phyloP scores from a whole-genome alignment of 2,888 invertebrate species.

The Megalurothrips usitatus region DNA sequence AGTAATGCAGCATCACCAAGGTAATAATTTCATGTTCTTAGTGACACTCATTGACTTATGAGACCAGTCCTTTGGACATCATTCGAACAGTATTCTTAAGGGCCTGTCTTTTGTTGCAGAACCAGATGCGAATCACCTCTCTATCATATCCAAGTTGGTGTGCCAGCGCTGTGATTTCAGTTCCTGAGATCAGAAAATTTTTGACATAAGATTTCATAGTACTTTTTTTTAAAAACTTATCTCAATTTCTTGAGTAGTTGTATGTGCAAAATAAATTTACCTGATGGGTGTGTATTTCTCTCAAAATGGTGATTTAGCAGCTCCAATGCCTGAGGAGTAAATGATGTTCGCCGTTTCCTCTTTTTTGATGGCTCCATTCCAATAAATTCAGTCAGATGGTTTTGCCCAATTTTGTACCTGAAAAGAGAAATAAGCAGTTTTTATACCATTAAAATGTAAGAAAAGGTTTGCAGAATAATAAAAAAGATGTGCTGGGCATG shows the following conservation, averaged over 20 bases:
- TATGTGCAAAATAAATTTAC: constrained; percentile 51
- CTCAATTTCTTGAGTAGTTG: background rate
- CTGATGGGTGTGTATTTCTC: constrained; percentile 95
- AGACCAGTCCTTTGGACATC: constrained; percentile 70
- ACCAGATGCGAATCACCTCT: constrained; percentile 98
- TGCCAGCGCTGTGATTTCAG: constrained; percentile 92
- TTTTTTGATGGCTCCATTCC: constrained; percentile 97
- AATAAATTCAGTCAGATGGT: constrained; percentile 91
- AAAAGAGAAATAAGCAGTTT: constrained; percentile 40
- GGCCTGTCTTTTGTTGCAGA: constrained; percentile 97
- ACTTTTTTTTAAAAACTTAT: constrained; percentile 10
- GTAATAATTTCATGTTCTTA: background rate
- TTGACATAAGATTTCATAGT: constrained; percentile 22
- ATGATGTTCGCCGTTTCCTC: constrained; percentile 91
- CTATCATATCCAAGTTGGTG: constrained; percentile 95
- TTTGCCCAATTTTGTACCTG: constrained; percentile 88
- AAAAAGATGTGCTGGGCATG: background rate
- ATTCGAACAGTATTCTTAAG: constrained; percentile 95
- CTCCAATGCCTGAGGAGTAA: constrained; percentile 94
- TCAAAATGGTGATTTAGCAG: constrained; percentile 93
- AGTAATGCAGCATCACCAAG: too few species aligned
- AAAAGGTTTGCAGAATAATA: background rate
- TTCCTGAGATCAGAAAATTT: constrained; percentile 57
- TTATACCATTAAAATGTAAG: background rate
- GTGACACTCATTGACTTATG: constrained; percentile 27